These are phyloP conservation scores for Lepidothrix coronata DNA, from an alignment of 2,113 vertebrate genomes.

Conservation along the genomic window DNA sequence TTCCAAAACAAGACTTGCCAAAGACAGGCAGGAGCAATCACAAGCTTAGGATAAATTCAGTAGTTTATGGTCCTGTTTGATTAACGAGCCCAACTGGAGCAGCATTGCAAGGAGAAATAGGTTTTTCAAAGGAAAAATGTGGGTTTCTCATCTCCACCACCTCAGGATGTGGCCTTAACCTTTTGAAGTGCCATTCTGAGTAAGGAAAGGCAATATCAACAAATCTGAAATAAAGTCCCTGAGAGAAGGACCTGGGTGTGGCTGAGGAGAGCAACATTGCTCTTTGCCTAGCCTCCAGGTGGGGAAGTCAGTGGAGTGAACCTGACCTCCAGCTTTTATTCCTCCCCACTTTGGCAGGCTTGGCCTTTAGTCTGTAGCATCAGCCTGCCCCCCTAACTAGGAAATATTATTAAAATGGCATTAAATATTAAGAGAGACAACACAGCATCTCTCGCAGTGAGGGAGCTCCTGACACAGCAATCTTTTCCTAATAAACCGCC, in stretches of 20 bases:
- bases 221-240: not conserved
- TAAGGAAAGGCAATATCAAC: not conserved
- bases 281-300: not conserved
- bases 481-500: constrained; percentile 59
- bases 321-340: not conserved
- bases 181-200: not conserved
- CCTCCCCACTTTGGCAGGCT: not conserved
- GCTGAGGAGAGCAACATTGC: not conserved
- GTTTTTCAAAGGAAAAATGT: not conserved
- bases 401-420: constrained; percentile 59
- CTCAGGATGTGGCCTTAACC: not conserved
- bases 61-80: not conserved
- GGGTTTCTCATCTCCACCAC: not conserved
- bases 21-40: not conserved
- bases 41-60: not conserved
- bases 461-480: constrained; percentile 63
- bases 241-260: accelerated
- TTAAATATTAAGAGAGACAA: constrained; percentile 63
- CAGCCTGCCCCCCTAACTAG: constrained; percentile 16
- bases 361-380: constrained; percentile 19
- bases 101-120: not conserved
- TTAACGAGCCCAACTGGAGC: not conserved
- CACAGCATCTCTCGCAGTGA: constrained; percentile 45
- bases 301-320: not conserved
- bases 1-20: not conserved